Base-by-base conservation (phyloP, 1,140 invertebrate genomes). In the Mya arenaria region DNA sequence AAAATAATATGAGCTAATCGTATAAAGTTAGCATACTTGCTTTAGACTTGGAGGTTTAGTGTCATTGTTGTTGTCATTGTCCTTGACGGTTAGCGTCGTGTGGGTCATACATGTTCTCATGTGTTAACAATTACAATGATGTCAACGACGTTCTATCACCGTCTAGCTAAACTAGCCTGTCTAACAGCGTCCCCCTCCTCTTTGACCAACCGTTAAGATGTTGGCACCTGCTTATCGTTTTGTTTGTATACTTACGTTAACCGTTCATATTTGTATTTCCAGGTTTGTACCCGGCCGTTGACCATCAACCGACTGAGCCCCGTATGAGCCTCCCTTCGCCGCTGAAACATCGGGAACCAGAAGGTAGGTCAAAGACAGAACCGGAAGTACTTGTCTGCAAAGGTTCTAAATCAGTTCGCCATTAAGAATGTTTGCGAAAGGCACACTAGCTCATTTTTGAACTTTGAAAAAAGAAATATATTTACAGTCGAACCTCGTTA, bases 251-350 rank as follows among this genome's bases (percentile, higher is more conserved):
- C n/a, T n/a, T n/a, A n/a, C n/a, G n/a, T 23, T 56, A 56, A 56
- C n/a, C 28, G 55, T 56, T 19, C 55, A 56, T 6, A 4, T 56
- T 56, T 56, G 55, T 56, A 19, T 23, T 56, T 4, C 4, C n/a
- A n/a, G n/a, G n/a, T n/a, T n/a, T n/a, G n/a, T n/a, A n/a, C n/a
- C n/a, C n/a, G n/a, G 55, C 58, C 15, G 62, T 66, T 36, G 74
- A 41, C 13, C 25, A 74, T 41, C 17, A 66, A 23, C 36, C 65
- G 36, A 34, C 58, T 13, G 36, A 36, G 34, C 60, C 72, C 37
- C 77, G 79, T 39, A 80, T 74, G 71, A 89, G 86, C 60, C 83
- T 89, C 5, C 85, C 88, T 8, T 84, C 85, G 13, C 85, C 88
- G 25, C 72, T 88, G 19, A 87, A 56, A 58, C 44, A 23, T 13